A percentile compares a stretch with the other conserved stretches of the same genome.
Evolutionary conservation across 2,888 invertebrate species (phyloP).

Genomic region (Zygogramma bicolorata): DNA sequence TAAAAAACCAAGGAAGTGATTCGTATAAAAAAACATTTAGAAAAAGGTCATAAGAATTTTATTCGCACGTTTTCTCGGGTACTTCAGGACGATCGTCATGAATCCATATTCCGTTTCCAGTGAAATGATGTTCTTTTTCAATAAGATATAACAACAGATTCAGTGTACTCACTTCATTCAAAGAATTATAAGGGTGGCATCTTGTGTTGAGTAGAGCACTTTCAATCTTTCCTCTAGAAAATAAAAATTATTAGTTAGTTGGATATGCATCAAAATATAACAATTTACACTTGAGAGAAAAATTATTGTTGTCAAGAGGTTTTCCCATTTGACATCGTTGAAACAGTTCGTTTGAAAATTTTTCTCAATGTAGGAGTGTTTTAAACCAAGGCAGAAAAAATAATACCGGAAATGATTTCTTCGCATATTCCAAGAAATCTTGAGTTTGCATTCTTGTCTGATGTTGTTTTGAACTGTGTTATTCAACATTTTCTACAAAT

Average conservation of each 20-base stretch:
- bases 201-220: constrained; percentile 51
- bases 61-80: constrained; percentile 26
- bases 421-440: no score
- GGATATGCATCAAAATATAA: neutral
- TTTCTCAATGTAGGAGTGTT: no score
- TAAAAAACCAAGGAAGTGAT: no score
- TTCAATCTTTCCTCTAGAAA: constrained; percentile 59
- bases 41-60: no score
- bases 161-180: constrained; percentile 68
- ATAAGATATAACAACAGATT: constrained; percentile 79
- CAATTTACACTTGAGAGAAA: constrained; percentile 4
- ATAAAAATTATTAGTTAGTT: constrained; percentile 2
- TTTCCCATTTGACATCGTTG: no score
- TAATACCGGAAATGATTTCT: no score
- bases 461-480: no score
- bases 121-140: constrained; percentile 80
- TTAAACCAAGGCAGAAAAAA: no score
- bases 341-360: no score
- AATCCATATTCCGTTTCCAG: constrained; percentile 80
- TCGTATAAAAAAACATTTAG: no score
- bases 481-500: no score
- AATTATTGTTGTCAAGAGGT: neutral
- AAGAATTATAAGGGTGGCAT: constrained; percentile 42
- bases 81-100: constrained; percentile 19
- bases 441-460: no score